Evolutionary conservation across 2,113 vertebrate species (phyloP).

Genomic region (Mormyrus iriodes): DNA sequence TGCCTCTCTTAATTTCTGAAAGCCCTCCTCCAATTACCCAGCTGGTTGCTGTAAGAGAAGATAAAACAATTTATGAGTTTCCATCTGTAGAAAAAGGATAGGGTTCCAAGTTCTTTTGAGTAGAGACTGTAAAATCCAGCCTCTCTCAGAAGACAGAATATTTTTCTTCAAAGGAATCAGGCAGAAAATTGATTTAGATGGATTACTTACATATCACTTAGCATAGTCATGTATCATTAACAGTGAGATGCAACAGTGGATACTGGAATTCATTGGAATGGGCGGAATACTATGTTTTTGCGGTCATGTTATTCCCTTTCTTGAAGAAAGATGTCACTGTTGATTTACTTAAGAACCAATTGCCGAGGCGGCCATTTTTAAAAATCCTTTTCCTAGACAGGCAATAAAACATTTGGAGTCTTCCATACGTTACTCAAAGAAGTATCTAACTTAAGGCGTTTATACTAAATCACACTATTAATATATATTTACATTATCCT

Average conservation of each 20-base stretch:
- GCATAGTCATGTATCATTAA: neutral
- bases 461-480: neutral
- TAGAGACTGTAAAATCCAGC: neutral
- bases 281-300: neutral
- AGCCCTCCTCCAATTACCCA: neutral
- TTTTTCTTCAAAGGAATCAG: neutral
- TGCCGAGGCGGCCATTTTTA: neutral
- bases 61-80: neutral
- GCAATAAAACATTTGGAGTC: neutral
- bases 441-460: neutral
- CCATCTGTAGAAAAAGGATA: neutral
- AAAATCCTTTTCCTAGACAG: neutral
- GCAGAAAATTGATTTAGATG: neutral
- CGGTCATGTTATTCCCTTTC: conserved; percentile 45
- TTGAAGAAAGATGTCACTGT: conserved; percentile 69
- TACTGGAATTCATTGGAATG: neutral
- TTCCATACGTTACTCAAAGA: neutral
- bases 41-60: neutral
- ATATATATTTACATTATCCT: neutral
- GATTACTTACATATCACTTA: neutral
- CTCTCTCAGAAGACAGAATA: neutral
- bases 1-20: neutral
- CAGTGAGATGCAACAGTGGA: neutral
- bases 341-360: conserved; percentile 55
- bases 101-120: neutral